Evolutionary conservation across 2,113 vertebrate species (phyloP).

Genomic region (Mormyrus iriodes): DNA sequence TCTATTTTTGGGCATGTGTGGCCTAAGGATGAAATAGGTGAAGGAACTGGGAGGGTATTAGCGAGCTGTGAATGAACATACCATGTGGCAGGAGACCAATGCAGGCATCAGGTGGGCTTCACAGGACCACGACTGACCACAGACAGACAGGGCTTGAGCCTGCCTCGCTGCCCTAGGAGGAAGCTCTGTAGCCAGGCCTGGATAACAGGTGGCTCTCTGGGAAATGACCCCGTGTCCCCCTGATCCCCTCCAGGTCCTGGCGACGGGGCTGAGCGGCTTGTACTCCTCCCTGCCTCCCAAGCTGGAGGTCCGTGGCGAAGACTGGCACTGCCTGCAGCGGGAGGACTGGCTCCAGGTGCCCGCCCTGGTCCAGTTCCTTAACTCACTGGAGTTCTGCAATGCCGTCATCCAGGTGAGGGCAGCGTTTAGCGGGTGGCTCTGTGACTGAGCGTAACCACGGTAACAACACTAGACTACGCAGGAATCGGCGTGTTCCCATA

Average conservation of each 20-base stretch:
- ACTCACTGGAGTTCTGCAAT: constrained; percentile 95
- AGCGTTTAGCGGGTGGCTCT: not conserved
- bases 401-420: constrained; percentile 85
- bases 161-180: not conserved
- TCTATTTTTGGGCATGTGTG: not conserved
- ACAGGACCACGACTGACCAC: not conserved
- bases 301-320: constrained; percentile 79
- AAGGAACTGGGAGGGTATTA: not conserved
- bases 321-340: constrained; percentile 86
- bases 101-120: not conserved
- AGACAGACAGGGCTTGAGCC: not conserved
- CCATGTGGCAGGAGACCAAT: not conserved
- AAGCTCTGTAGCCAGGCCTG: not conserved
- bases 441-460: not conserved
- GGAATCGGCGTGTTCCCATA: not conserved
- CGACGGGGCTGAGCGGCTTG: constrained; percentile 90
- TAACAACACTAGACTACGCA: not conserved
- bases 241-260: constrained; percentile 74
- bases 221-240: constrained; percentile 8
- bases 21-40: not conserved
- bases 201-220: not conserved
- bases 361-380: constrained; percentile 87
- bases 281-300: constrained; percentile 91
- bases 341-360: constrained; percentile 88
- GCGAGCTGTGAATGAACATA: not conserved